phyloP scores from a whole-genome alignment of 1,140 invertebrate species.

The Drosophila bifasciata region DNA sequence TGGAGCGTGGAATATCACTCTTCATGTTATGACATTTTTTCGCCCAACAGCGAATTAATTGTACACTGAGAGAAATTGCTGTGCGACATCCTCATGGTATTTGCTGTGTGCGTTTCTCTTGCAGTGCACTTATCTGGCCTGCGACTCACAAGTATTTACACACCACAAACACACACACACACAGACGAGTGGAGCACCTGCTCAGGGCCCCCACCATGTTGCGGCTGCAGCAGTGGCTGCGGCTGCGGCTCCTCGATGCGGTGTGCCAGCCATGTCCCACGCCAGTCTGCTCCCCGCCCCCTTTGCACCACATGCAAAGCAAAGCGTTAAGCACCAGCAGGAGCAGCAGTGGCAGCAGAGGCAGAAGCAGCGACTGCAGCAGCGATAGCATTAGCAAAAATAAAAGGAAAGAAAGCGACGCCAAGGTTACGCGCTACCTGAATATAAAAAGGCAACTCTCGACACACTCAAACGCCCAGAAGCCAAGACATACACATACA shows the following conservation, averaged over 20 bases:
- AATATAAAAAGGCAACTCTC: conserved; percentile 16
- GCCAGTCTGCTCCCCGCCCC: neutral
- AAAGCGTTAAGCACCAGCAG: conserved; percentile 43
- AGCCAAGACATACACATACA: neutral
- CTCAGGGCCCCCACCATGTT: conserved; percentile 39
- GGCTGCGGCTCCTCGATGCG: conserved; percentile 29
- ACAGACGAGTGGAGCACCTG: conserved; percentile 14
- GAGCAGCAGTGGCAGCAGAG: neutral
- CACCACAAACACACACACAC: conserved; percentile 28
- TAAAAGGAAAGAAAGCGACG: conserved; percentile 48
- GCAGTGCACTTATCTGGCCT: conserved; percentile 57
- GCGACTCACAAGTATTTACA: conserved; percentile 59
- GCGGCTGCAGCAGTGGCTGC: conserved; percentile 35
- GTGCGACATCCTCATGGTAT: no score
- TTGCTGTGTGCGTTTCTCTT: neutral
- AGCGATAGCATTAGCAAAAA: conserved; percentile 23
- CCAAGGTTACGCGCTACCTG: conserved; percentile 66
- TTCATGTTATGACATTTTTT: conserved; percentile 84
- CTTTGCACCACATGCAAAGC: conserved; percentile 48
- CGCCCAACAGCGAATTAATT: conserved; percentile 81
- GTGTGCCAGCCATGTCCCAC: conserved; percentile 6
- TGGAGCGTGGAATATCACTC: conserved; percentile 83
- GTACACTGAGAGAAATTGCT: conserved; percentile 57
- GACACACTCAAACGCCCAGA: conserved; percentile 35
- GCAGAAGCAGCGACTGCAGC: no score